Evolutionary conservation across 1,140 invertebrate genomes (phyloP).

Genomic region (Colletes gigas): DNA sequence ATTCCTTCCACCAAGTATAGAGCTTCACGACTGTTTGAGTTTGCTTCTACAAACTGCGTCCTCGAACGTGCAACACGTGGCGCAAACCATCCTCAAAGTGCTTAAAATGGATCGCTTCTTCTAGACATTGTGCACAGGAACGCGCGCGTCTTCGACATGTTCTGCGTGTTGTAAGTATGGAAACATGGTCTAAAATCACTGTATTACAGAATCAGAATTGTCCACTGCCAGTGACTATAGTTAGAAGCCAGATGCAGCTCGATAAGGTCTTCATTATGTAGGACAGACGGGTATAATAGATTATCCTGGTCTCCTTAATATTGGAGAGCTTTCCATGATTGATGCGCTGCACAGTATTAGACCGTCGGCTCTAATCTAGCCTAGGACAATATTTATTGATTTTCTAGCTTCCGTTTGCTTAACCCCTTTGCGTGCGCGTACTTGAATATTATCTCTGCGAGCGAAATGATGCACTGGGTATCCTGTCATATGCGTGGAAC

Average conservation of each 20-base stretch:
- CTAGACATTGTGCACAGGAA: too few species aligned
- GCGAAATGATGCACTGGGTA: background rate
- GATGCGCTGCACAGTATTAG: conserved; percentile 1
- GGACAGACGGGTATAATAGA: conserved; percentile 44
- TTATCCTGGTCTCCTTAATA: conserved; percentile 31
- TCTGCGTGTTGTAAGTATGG: too few species aligned
- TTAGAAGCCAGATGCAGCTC: conserved; percentile 7
- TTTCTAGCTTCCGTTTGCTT: background rate
- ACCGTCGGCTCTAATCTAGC: background rate
- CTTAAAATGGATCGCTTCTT: too few species aligned
- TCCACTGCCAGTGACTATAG: background rate
- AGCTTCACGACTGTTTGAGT: too few species aligned
- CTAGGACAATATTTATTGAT: conserved; percentile 38
- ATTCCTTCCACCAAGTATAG: too few species aligned
- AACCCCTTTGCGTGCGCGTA: background rate
- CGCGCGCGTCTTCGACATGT: too few species aligned
- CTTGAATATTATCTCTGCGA: background rate
- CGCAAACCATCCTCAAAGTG: too few species aligned
- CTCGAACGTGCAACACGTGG: too few species aligned
- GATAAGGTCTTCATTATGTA: conserved; percentile 45
- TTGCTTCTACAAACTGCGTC: too few species aligned
- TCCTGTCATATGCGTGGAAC: too few species aligned
- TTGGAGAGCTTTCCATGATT: conserved; percentile 30
- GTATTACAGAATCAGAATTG: background rate
- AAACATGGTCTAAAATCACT: too few species aligned